Conservation (phyloP, 2,797 vertebrate species). For the Peromyscus attwateri region DNA sequence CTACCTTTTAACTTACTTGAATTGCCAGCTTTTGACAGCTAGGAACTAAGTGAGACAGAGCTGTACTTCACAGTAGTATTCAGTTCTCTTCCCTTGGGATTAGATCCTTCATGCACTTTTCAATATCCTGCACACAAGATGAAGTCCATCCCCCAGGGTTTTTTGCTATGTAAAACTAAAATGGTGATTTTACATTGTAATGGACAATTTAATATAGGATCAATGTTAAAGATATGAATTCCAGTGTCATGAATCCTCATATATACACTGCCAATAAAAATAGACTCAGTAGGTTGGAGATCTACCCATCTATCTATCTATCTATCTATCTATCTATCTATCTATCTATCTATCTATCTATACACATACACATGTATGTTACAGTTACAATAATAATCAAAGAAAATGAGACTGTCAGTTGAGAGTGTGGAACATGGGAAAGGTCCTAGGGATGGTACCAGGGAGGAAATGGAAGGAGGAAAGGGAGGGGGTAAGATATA, state of each 20-base stretch:
- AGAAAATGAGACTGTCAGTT: background rate
- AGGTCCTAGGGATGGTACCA: background rate
- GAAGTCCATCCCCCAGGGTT: background rate
- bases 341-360: too few relatives aligned
- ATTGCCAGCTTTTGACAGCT: background rate
- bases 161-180: slow-evolving; percentile 32
- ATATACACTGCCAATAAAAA: background rate
- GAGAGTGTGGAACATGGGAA: background rate
- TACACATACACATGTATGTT: background rate
- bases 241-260: background rate
- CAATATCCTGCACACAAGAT: background rate
- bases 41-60: background rate
- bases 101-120: background rate
- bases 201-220: background rate
- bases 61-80: background rate
- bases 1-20: background rate
- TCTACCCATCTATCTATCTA: too few relatives aligned
- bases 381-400: background rate
- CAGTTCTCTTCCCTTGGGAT: background rate
- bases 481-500: background rate
- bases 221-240: background rate
- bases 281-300: background rate
- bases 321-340: too few relatives aligned
- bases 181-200: background rate
- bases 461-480: background rate